Percentiles rank a stretch among this genome's conserved stretches.
phyloP scores from a whole-genome alignment of 1,140 invertebrate species.

The Leptonema lineaticorne region DNA sequence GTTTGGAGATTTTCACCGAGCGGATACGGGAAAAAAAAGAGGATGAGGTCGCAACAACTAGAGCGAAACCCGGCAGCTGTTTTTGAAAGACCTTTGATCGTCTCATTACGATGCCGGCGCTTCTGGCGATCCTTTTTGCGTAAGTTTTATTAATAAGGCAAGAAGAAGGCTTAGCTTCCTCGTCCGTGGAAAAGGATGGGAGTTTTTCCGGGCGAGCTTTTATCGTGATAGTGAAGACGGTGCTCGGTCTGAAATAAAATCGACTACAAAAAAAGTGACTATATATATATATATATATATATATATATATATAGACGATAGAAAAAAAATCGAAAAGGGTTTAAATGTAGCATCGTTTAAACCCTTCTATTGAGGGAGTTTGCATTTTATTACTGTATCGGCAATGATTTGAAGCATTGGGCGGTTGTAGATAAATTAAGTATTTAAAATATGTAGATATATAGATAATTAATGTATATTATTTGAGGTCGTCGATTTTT shows the following conservation, averaged over 20 bases:
- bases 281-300: too few relatives aligned
- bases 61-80: slow-evolving; percentile 18
- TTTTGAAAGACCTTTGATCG: slow-evolving; percentile 23
- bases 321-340: background rate
- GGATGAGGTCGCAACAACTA: too few relatives aligned
- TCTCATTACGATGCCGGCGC: slow-evolving; percentile 17
- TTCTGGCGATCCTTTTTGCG: slow-evolving; percentile 13
- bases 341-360: background rate
- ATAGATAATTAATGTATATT: too few relatives aligned
- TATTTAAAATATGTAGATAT: too few relatives aligned
- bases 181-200: background rate
- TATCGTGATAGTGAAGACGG: background rate
- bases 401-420: background rate
- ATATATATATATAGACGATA: too few relatives aligned
- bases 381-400: background rate
- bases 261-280: too few relatives aligned
- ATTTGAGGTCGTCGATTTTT: too few relatives aligned
- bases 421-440: background rate
- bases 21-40: too few relatives aligned
- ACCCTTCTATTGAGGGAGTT: background rate
- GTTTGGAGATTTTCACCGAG: background rate
- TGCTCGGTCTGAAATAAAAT: background rate
- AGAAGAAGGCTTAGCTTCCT: background rate
- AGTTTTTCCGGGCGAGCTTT: background rate
- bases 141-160: slow-evolving; percentile 13